A percentile compares a stretch with the other conserved stretches of the same genome.
These are phyloP conservation scores for Mormyrus proboscirostris DNA, from an alignment of 2,797 vertebrate genomes.

Conservation along the genomic window DNA sequence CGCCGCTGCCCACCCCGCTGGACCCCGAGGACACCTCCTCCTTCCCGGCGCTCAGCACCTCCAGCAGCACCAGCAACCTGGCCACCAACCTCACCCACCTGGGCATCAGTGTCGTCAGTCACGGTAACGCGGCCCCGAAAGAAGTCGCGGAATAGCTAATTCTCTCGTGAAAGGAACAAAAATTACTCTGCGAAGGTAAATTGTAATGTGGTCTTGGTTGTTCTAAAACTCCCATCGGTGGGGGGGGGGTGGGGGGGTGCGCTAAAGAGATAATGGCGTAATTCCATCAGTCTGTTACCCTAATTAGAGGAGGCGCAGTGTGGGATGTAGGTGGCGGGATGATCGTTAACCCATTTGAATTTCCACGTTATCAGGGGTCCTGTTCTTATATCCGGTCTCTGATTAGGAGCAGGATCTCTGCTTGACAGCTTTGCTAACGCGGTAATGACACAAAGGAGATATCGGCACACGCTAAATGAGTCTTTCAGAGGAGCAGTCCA, in stretches of 20 bases:
- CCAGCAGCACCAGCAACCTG: constrained; percentile 83
- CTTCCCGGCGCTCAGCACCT: constrained; percentile 77
- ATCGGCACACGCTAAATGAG: neutral
- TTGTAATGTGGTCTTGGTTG: neutral
- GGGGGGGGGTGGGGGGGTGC: neutral
- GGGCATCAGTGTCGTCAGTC: constrained; percentile 77
- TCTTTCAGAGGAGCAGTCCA: neutral
- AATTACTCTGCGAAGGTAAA: neutral
- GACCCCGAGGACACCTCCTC: constrained; percentile 84
- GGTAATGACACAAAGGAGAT: neutral
- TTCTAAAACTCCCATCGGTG: neutral
- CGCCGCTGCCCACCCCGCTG: constrained; percentile 89
- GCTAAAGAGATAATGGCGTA: neutral
- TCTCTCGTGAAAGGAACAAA: neutral
- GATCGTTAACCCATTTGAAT: neutral
- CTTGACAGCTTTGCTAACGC: neutral
- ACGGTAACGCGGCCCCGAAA: constrained; percentile 56
- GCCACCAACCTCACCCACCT: constrained; percentile 89
- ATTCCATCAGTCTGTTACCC: neutral
- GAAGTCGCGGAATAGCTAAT: neutral
- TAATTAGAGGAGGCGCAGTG: neutral
- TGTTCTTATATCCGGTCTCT: neutral
- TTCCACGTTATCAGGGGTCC: neutral
- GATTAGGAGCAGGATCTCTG: neutral
- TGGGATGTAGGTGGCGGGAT: neutral